Percentiles rank a stretch among this genome's conserved stretches.
Conservation (phyloP, 2,797 vertebrate genomes). For the Otolemur crassicaudatus region DNA sequence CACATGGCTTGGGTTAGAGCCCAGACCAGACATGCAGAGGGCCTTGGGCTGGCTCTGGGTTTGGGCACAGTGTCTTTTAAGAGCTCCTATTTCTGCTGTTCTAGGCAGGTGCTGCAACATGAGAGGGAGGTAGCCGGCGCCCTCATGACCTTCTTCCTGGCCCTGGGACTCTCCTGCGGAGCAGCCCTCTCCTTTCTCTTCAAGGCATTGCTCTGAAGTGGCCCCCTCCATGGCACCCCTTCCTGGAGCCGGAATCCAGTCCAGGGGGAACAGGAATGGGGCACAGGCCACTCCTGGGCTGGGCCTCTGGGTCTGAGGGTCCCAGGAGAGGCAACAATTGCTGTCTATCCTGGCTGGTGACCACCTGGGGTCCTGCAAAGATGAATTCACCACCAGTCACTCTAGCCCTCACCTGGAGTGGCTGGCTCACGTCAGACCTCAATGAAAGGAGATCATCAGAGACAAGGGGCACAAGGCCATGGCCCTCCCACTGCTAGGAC, state of each 20-base stretch:
- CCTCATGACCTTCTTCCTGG: slow-evolving; percentile 95
- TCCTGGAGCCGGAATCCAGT: neutral
- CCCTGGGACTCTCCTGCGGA: slow-evolving; percentile 92
- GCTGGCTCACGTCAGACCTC: neutral
- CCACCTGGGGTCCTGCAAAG: neutral
- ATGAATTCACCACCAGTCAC: neutral
- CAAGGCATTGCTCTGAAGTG: slow-evolving; percentile 86
- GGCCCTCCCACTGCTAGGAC: neutral
- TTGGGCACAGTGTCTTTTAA: neutral
- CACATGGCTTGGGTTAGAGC: neutral
- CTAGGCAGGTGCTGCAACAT: slow-evolving; percentile 91
- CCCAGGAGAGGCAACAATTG: neutral
- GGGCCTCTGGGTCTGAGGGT: neutral
- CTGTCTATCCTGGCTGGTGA: neutral
- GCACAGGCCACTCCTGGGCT: neutral
- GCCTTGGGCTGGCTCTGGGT: neutral
- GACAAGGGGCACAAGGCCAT: neutral
- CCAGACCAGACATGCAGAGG: neutral
- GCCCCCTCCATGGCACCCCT: neutral
- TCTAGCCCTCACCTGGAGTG: neutral
- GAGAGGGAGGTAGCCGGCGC: slow-evolving; percentile 93
- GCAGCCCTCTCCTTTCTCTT: slow-evolving; percentile 92
- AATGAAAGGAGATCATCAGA: accelerated
- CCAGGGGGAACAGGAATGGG: accelerated
- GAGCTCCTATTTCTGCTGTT: neutral